Conservation (phyloP, 2,888 invertebrate genomes). For the Cantharis nigra region DNA sequence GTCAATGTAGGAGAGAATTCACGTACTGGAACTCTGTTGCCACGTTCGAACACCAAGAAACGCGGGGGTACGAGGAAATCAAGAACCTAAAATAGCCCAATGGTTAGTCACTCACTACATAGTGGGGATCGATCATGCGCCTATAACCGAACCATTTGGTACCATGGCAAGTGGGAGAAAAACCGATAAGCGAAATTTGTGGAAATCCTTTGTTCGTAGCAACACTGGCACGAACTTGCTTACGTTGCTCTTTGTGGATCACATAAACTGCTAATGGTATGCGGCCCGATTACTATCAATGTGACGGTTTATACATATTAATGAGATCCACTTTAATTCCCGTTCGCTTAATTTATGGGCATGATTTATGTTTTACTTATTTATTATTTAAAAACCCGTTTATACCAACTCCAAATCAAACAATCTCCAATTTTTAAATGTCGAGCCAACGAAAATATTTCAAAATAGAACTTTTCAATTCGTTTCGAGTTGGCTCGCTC, state of each 20-base stretch:
- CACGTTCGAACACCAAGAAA: conserved; percentile 19
- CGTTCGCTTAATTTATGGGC: background rate
- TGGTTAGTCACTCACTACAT: conserved; percentile 21
- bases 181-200: conserved; percentile 29
- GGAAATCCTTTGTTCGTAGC: conserved; percentile 26
- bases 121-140: conserved; percentile 29
- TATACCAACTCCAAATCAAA: background rate
- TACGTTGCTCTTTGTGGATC: conserved; percentile 20
- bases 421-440: background rate
- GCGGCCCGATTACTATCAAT: conserved; percentile 9
- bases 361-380: background rate
- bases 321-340: background rate
- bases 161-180: conserved; percentile 25
- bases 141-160: conserved; percentile 26
- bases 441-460: background rate
- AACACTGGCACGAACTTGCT: conserved; percentile 25
- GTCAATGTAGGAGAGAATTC: conserved; percentile 22
- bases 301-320: background rate
- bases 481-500: background rate
- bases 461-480: background rate
- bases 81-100: conserved; percentile 15
- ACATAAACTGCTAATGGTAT: conserved; percentile 16
- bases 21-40: conserved; percentile 14
- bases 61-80: conserved; percentile 18
- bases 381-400: background rate